These are phyloP conservation scores for Rhynchonema sp. DNA, from an alignment of 2,888 invertebrate species.

Conservation along the genomic window DNA sequence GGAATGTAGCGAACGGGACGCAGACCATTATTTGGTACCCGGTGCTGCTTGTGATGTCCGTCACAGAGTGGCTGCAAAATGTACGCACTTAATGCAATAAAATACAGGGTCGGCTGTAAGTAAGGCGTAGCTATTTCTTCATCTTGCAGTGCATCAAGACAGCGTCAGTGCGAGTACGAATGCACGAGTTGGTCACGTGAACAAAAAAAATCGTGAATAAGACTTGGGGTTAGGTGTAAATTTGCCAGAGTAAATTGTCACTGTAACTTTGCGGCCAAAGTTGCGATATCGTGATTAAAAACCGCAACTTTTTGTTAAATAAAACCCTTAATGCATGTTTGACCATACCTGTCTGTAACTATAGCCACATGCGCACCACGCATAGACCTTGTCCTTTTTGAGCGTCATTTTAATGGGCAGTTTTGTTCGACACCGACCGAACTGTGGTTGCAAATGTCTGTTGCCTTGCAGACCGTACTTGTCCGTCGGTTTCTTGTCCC, in stretches of 20 bases:
- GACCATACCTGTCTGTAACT: slow-evolving; percentile 59
- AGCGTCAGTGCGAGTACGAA: too few relatives aligned
- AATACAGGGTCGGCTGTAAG: background rate
- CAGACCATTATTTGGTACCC: slow-evolving; percentile 49
- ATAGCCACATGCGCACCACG: slow-evolving; percentile 83
- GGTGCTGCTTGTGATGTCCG: slow-evolving; percentile 57
- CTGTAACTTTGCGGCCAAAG: too few relatives aligned
- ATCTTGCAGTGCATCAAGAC: too few relatives aligned
- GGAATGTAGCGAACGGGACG: slow-evolving; percentile 58
- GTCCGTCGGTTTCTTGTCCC: slow-evolving; percentile 5
- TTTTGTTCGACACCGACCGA: slow-evolving; percentile 16
- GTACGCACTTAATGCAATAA: background rate
- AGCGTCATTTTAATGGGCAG: slow-evolving; percentile 13
- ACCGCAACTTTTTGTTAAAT: too few relatives aligned
- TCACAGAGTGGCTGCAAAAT: slow-evolving; percentile 68
- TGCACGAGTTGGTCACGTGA: too few relatives aligned
- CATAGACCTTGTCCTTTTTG: slow-evolving; percentile 51
- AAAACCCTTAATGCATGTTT: too few relatives aligned
- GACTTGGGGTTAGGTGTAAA: too few relatives aligned
- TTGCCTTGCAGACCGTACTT: slow-evolving; percentile 23
- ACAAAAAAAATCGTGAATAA: too few relatives aligned
- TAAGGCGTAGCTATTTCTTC: background rate
- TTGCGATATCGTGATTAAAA: too few relatives aligned
- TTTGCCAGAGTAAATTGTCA: too few relatives aligned
- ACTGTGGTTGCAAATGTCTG: slow-evolving; percentile 20